Percentiles rank a stretch among this genome's conserved stretches.
These are phyloP conservation scores for Urocyon cinereoargenteus DNA, from an alignment of 2,797 vertebrate species.

Conservation along the genomic window DNA sequence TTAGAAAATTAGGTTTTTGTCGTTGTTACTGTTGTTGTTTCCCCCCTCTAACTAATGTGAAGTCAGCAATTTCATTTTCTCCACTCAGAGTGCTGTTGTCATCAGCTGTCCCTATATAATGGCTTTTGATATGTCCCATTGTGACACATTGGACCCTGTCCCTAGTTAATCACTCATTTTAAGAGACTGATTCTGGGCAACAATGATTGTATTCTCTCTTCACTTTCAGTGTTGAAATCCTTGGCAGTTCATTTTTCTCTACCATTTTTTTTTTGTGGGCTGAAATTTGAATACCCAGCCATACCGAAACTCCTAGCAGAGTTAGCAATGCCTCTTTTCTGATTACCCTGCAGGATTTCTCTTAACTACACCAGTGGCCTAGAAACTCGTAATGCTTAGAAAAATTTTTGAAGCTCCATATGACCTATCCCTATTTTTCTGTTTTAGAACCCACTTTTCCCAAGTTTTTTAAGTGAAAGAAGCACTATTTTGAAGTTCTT, in stretches of 20 bases:
- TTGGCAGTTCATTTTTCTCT: constrained; percentile 72
- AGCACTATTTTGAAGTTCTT: not conserved
- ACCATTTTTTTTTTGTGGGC: constrained; percentile 70
- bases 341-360: not conserved
- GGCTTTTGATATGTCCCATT: constrained; percentile 85
- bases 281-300: constrained; percentile 76
- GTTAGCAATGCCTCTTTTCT: not conserved
- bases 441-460: not conserved
- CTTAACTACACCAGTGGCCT: not conserved
- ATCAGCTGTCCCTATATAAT: constrained; percentile 85
- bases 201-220: constrained; percentile 80
- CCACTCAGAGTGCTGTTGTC: constrained; percentile 75
- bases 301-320: not conserved
- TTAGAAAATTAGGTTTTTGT: constrained; percentile 59
- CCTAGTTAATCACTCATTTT: constrained; percentile 87
- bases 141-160: constrained; percentile 82
- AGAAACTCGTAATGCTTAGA: not conserved
- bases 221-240: constrained; percentile 74
- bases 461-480: not conserved
- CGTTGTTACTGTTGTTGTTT: constrained; percentile 67
- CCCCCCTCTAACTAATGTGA: constrained; percentile 79
- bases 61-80: constrained; percentile 86
- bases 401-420: not conserved
- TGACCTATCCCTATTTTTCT: not conserved
- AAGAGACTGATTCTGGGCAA: constrained; percentile 84